Base-by-base conservation (phyloP, 2,113 vertebrate species). In the Illadopsis cleaveri region DNA sequence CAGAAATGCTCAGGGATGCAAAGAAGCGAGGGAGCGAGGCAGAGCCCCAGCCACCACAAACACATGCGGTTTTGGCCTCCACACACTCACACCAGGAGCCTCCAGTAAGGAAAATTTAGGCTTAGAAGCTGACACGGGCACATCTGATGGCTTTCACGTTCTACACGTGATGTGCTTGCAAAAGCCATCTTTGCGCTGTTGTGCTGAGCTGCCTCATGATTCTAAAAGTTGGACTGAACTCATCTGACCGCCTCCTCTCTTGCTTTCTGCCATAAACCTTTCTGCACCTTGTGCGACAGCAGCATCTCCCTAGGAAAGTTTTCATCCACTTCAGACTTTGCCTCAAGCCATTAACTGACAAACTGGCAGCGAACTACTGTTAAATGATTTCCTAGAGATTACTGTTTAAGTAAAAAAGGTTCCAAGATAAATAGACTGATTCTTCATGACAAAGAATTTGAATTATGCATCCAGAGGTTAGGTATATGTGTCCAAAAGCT, bases 381-480 rank as follows among this genome's bases (percentile, higher is more conserved):
- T 97, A 96, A 97, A 97, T 93, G 77, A 95, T 97, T 97, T 97
- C 96, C 94, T 97, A 96, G 94, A 97, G 97, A 97, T 95, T 96
- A 96, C 82, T 61, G 89, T 86, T 97, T 78, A 95, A 97, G 94
- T 68, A 75, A 94, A 94, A 92, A 97, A 94, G 62, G 81, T 97
- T 97, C 97, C 97, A 97, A 97, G 94, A 97, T 86, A 97, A 97
- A 97, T 77, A 97, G 71, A 88, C 92, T 90, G 65, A 86, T 91
- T 95, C 85, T 72, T 88, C 82, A 78, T 38, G 90, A 95, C 56
- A 79, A 72, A 86, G 93, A 94, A 96, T 94, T 80, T 94, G 82
- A 97, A 93, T 97, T 95, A 92, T 64, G 77, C 72, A 91, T 78
- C 84, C 92, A 97, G 89, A 82, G 45, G 40, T 87, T 94, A 94